These are phyloP conservation scores for Myxocyprinus asiaticus DNA, from an alignment of 2,113 vertebrate species.

Conservation along the genomic window DNA sequence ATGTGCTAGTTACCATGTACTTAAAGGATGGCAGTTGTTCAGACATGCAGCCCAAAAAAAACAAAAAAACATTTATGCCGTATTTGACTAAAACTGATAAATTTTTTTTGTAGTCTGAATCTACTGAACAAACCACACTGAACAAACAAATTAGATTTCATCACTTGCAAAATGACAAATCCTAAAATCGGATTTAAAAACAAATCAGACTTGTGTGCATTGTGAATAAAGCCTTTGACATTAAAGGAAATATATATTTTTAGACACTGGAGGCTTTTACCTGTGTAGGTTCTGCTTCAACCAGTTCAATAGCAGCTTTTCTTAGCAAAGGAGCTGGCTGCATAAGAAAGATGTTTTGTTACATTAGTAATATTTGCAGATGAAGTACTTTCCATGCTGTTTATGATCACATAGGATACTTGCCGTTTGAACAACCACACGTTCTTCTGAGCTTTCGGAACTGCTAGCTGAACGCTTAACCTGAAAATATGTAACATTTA, in stretches of 20 bases:
- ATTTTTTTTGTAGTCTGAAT: no score
- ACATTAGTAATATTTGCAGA: not conserved
- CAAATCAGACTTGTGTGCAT: no score
- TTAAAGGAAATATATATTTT: no score
- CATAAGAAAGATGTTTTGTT: not conserved
- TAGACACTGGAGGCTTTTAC: conserved; percentile 48
- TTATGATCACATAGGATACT: not conserved
- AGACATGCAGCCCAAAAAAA: not conserved
- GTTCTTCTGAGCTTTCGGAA: conserved; percentile 76
- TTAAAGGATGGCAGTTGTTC: not conserved
- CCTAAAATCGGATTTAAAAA: no score
- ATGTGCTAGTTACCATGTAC: not conserved
- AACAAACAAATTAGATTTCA: no score
- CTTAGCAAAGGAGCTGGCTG: conserved; percentile 53
- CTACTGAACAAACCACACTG: no score
- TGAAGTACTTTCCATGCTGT: not conserved
- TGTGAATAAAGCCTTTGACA: no score
- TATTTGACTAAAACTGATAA: no score
- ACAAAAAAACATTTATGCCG: no score
- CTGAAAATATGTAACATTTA: conserved; percentile 48
- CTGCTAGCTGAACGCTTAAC: conserved; percentile 65
- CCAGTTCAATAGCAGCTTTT: conserved; percentile 33
- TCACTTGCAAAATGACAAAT: no score
- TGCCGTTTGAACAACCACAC: conserved; percentile 54
- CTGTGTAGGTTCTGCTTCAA: conserved; percentile 47